A percentile compares a stretch with the other conserved stretches of the same genome.
These are phyloP conservation scores for Nipponia nippon DNA, from an alignment of 2,113 vertebrate genomes.

Conservation along the genomic window DNA sequence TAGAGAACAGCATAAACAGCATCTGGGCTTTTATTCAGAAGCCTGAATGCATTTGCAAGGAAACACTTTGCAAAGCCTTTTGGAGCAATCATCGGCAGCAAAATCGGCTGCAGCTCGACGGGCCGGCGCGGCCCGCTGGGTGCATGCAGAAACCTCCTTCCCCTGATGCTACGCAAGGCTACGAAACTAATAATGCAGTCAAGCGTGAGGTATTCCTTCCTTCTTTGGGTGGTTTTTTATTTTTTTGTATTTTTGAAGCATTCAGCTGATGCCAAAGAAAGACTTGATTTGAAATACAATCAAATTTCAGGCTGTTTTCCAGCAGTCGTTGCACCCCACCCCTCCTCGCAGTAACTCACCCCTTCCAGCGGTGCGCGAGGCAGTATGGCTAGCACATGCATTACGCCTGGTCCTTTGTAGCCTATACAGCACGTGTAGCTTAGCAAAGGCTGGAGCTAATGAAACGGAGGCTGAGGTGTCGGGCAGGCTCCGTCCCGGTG, in stretches of 20 bases:
- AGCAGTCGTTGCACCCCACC: not conserved
- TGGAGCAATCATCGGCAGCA: not conserved
- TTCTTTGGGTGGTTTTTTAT: not conserved
- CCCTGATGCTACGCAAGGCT: not conserved
- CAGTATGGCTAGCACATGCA: not conserved
- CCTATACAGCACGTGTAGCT: not conserved
- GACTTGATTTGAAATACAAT: not conserved
- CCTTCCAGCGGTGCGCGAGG: not conserved
- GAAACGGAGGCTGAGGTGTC: not conserved
- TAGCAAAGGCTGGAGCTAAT: not conserved
- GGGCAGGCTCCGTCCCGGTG: accelerated
- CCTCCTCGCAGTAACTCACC: not conserved
- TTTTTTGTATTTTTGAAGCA: not conserved
- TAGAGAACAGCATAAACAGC: slow-evolving; percentile 55
- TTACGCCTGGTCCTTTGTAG: not conserved
- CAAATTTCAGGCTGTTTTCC: not conserved
- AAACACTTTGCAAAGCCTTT: not conserved
- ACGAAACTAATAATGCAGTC: not conserved
- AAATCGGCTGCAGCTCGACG: not conserved
- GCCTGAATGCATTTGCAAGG: not conserved
- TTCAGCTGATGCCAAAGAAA: not conserved
- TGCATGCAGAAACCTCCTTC: not conserved
- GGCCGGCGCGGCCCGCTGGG: not conserved
- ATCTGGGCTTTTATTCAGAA: slow-evolving; percentile 59
- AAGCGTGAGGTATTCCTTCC: accelerated